phyloP scores from a whole-genome alignment of 2,888 invertebrate genomes.

The Drosophila austrosaltans region DNA sequence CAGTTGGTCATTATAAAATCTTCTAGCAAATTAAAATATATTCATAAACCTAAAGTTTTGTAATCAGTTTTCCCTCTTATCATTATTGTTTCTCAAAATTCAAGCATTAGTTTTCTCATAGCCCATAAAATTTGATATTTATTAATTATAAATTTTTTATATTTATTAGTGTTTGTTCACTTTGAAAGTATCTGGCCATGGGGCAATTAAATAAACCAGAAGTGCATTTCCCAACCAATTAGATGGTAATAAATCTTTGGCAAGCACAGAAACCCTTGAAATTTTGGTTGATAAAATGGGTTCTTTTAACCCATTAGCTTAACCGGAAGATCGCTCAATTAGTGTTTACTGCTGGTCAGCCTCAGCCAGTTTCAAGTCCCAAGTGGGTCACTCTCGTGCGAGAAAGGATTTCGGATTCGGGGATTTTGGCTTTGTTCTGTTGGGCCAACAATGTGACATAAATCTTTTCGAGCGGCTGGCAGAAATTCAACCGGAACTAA shows the following conservation, averaged over 20 bases:
- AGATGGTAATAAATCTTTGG: constrained; percentile 64
- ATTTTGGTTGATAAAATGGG: constrained; percentile 76
- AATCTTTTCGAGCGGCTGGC: constrained; percentile 68
- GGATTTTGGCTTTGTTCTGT: constrained; percentile 38
- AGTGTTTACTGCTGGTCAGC: constrained; percentile 50
- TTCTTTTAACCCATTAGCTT: constrained; percentile 77
- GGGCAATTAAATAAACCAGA: constrained; percentile 42
- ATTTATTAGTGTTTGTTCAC: constrained; percentile 41
- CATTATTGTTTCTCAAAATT: constrained; percentile 1
- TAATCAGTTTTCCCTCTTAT: not conserved
- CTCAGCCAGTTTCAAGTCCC: constrained; percentile 58
- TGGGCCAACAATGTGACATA: constrained; percentile 78
- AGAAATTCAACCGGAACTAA: constrained; percentile 79
- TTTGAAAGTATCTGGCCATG: not conserved
- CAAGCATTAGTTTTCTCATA: constrained; percentile 6
- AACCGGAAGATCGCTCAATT: constrained; percentile 82
- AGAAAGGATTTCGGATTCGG: constrained; percentile 34
- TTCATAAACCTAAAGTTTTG: not conserved
- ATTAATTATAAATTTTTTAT: constrained; percentile 18
- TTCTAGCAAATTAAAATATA: not conserved
- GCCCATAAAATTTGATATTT: constrained; percentile 27
- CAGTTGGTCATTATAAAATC: no score
- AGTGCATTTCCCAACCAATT: constrained; percentile 48
- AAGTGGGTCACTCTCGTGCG: constrained; percentile 72
- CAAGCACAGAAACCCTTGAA: constrained; percentile 55